Conservation (phyloP, 2,888 invertebrate genomes). For the Autographa gamma region DNA sequence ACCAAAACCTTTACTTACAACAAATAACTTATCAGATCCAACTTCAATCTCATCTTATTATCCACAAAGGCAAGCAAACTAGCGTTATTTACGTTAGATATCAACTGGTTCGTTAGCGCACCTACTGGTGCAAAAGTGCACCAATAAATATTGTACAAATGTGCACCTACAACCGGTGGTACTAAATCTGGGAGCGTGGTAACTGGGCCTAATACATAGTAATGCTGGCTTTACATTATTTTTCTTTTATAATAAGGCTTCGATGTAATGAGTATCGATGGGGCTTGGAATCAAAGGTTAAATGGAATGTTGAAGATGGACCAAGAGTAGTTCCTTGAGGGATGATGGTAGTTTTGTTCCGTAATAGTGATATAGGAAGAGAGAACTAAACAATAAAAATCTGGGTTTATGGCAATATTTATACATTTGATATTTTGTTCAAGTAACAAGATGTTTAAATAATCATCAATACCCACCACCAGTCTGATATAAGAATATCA, state of each 20-base stretch:
- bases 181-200: conserved; percentile 67
- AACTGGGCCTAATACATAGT: conserved; percentile 62
- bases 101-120: conserved; percentile 70
- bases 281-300: background rate
- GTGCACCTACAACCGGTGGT: conserved; percentile 64
- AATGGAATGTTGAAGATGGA: background rate
- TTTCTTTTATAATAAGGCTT: background rate
- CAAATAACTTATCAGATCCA: conserved; percentile 46
- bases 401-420: too few species aligned
- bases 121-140: conserved; percentile 67
- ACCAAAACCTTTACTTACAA: conserved; percentile 4
- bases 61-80: conserved; percentile 48
- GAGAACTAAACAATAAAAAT: too few species aligned
- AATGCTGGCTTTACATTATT: conserved; percentile 14
- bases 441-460: too few species aligned
- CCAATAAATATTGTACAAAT: conserved; percentile 68
- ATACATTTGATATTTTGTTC: too few species aligned
- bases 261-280: background rate
- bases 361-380: too few species aligned
- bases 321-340: background rate
- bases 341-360: background rate
- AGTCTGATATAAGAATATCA: too few species aligned
- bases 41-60: conserved; percentile 48
- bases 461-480: too few species aligned
- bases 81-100: conserved; percentile 60